Evolutionary conservation across 2,797 vertebrate genomes (phyloP).

Genomic region (Enoplosus armatus): DNA sequence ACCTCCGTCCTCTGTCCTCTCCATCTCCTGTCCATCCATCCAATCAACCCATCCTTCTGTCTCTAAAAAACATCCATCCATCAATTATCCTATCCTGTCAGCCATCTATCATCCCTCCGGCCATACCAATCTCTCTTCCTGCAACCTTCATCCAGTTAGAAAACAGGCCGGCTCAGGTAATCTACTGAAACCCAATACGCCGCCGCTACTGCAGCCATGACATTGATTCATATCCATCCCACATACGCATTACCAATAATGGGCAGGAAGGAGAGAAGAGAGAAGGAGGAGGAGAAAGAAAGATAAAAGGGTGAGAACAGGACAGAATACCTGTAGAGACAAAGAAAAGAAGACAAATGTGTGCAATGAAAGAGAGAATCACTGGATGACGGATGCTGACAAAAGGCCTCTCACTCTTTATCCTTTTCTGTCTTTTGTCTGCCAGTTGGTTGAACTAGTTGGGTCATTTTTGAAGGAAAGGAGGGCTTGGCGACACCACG

Average conservation of each 20-base stretch:
- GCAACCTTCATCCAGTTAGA: slow-evolving; percentile 15
- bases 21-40: slow-evolving; percentile 14
- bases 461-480: slow-evolving; percentile 10
- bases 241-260: slow-evolving; percentile 31
- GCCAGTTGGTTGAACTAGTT: slow-evolving; percentile 48
- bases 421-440: slow-evolving; percentile 12
- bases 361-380: slow-evolving; percentile 8
- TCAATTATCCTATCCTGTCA: slow-evolving; percentile 22
- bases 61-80: slow-evolving; percentile 12
- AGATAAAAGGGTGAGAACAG: slow-evolving; percentile 14
- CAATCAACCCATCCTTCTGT: slow-evolving; percentile 11
- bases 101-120: slow-evolving; percentile 30
- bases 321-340: slow-evolving; percentile 29
- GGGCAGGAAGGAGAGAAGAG: not conserved
- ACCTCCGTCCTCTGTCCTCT: slow-evolving; percentile 1
- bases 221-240: slow-evolving; percentile 48
- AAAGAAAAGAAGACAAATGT: slow-evolving; percentile 26
- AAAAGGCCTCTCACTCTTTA: slow-evolving; percentile 26
- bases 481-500: not conserved
- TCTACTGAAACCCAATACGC: slow-evolving; percentile 51
- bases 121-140: not conserved
- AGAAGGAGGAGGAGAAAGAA: slow-evolving; percentile 1
- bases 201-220: slow-evolving; percentile 25
- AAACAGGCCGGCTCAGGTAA: slow-evolving; percentile 33
- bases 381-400: slow-evolving; percentile 25